A percentile compares a stretch with the other conserved stretches of the same genome.
Evolutionary conservation across 2,797 vertebrate genomes (phyloP).

Genomic region (Helostoma temminkii): DNA sequence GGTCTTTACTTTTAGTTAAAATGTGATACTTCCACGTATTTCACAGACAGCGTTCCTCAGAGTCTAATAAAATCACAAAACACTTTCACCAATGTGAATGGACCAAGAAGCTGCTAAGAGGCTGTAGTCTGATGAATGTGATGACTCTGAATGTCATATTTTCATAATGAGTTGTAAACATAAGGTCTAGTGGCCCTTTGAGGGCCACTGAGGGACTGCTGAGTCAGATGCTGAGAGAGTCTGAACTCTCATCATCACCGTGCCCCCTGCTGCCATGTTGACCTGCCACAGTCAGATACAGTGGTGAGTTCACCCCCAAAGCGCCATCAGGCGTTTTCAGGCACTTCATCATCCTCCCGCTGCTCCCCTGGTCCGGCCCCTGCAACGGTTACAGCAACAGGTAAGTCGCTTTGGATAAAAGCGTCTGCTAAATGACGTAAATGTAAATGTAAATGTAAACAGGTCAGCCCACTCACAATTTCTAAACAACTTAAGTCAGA

Average conservation of each 20-base stretch:
- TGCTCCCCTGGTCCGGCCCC: constrained; percentile 53
- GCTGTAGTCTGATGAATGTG: constrained; percentile 34
- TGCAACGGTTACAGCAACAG: constrained; percentile 51
- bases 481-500: too few relatives aligned
- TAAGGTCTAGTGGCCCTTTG: constrained; percentile 30
- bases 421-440: too few relatives aligned
- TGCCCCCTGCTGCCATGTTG: constrained; percentile 47
- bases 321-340: constrained; percentile 70
- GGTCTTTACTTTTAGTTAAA: not conserved
- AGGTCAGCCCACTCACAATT: constrained; percentile 12
- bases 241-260: constrained; percentile 32
- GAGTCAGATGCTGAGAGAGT: constrained; percentile 48
- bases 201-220: constrained; percentile 24
- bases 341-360: constrained; percentile 50
- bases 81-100: constrained; percentile 39
- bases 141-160: constrained; percentile 37
- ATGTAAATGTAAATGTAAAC: too few relatives aligned
- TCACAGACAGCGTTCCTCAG: constrained; percentile 29
- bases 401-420: too few relatives aligned
- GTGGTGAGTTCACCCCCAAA: constrained; percentile 10
- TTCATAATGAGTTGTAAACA: constrained; percentile 59
- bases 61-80: constrained; percentile 45
- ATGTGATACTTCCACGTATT: constrained; percentile 11
- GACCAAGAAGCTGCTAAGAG: constrained; percentile 54
- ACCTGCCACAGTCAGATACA: constrained; percentile 44